phyloP scores from a whole-genome alignment of 2,888 invertebrate species.

The Aporophyla lueneburgensis region DNA sequence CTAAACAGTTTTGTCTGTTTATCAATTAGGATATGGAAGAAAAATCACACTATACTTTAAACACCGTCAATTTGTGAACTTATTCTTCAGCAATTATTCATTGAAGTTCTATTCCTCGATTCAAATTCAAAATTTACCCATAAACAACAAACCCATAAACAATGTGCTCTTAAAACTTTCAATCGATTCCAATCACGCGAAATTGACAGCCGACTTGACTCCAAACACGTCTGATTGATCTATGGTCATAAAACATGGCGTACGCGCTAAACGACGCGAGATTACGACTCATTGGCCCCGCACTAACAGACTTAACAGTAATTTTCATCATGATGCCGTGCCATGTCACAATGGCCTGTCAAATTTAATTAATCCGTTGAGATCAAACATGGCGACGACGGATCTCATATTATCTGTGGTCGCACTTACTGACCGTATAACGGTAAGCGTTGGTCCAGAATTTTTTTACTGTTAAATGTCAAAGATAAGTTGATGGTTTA shows the following conservation, averaged over 20 bases:
- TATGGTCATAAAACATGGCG: constrained; percentile 42
- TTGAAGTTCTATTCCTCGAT: not conserved
- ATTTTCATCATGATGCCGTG: constrained; percentile 59
- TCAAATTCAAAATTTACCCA: not conserved
- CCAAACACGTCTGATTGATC: constrained; percentile 58
- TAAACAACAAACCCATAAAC: constrained; percentile 30
- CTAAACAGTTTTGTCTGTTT: not conserved
- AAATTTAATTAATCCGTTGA: constrained; percentile 77
- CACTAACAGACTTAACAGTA: constrained; percentile 55
- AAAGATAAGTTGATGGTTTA: constrained; percentile 74
- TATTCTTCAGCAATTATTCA: not conserved
- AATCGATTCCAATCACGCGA: constrained; percentile 49
- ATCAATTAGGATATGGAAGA: not conserved
- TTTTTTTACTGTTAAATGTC: constrained; percentile 83
- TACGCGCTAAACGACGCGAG: constrained; percentile 51
- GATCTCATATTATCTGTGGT: constrained; percentile 64
- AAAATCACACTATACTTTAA: not conserved
- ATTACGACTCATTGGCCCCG: constrained; percentile 54
- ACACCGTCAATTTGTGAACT: not conserved
- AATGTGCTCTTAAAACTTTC: constrained; percentile 36
- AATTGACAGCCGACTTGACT: constrained; percentile 54
- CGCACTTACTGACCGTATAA: constrained; percentile 73
- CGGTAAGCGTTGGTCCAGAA: constrained; percentile 78
- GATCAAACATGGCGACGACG: constrained; percentile 65
- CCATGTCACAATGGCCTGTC: constrained; percentile 74